Base-by-base conservation (phyloP, 1,140 invertebrate species). In the Lucilia cuprina region DNA sequence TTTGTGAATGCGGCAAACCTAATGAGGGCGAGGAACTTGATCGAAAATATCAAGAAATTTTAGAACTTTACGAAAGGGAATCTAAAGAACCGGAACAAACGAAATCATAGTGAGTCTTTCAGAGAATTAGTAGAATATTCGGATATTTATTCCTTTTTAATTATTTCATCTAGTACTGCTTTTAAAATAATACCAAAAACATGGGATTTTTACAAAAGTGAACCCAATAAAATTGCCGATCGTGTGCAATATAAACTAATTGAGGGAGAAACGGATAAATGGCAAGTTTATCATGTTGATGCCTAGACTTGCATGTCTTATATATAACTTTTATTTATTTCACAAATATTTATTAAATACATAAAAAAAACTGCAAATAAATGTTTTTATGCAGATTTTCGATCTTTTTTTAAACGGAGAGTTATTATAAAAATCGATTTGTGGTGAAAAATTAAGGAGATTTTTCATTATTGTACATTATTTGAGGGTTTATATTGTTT, bases 191-290 rank as follows among this genome's bases (percentile, higher is more conserved):
- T 84, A 35, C 85, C 89, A 4, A 86, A 86, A 78, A 82, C 83
- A 17, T 89, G 88, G 86, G 89, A 90, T 30, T 90, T 90, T 41
- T 85, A 89, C 7, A 88, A 88, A 30, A 85, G 86, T 30, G 87
- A 85, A 13, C n/a, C 35, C 2, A 82, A 83, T 14, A 41, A 86
- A 47, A 89, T 90, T 25, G 87, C 87, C 13, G 89, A 90, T 87
- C 87, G 89, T 8, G 84, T 90, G 8, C 88, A 89, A 83, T 90
- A 90, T 84, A 87, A 87, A 5, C 84, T 47, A 7, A 19, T 47
- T 0, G 30, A 14, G 74, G 70, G 41, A 9, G 35, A 49, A 50
- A 49, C 12, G 14, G 17, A 55, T 49, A 14, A 82, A 82, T 83
- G 83, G 83, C 3, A 83, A 19, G 30, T 74, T 25, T 83, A 74